phyloP scores from a whole-genome alignment of 1,140 invertebrate genomes.

The Euglossa dilemma region DNA sequence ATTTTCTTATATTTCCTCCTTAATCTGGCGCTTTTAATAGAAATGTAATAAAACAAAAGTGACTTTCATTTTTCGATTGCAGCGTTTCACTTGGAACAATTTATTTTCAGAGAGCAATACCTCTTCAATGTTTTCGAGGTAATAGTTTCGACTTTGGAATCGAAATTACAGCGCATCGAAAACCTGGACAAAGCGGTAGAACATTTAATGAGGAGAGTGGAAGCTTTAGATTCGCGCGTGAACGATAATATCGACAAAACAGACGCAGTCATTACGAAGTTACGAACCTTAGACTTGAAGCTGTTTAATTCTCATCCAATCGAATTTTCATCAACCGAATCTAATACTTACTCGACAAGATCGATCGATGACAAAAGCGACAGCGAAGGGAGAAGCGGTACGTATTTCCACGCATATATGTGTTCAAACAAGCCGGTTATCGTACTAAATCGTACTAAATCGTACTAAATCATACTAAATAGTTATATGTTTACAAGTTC shows the following conservation, averaged over 20 bases:
- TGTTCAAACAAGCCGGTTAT: neutral
- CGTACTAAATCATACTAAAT: too few relatives aligned
- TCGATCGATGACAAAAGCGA: constrained; percentile 69
- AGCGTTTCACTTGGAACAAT: neutral
- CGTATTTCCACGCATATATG: constrained; percentile 14
- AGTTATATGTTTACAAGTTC: too few relatives aligned
- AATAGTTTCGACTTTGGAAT: constrained; percentile 92
- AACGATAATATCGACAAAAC: constrained; percentile 93
- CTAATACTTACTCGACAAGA: constrained; percentile 60
- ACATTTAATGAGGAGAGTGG: constrained; percentile 91
- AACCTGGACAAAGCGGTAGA: constrained; percentile 93
- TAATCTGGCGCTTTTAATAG: too few relatives aligned
- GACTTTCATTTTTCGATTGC: neutral
- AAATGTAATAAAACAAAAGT: neutral
- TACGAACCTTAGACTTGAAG: constrained; percentile 88
- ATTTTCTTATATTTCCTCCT: too few relatives aligned
- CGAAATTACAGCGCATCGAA: constrained; percentile 92
- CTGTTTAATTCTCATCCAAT: constrained; percentile 84
- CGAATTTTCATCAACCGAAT: constrained; percentile 65
- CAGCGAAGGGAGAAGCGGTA: constrained; percentile 65
- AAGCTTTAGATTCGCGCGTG: constrained; percentile 89
- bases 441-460: too few relatives aligned
- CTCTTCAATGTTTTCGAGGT: constrained; percentile 94
- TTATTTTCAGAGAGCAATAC: constrained; percentile 91
- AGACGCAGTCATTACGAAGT: constrained; percentile 89